These are phyloP conservation scores for Oreotrochilus melanogaster DNA, from an alignment of 2,113 vertebrate genomes.

Conservation along the genomic window DNA sequence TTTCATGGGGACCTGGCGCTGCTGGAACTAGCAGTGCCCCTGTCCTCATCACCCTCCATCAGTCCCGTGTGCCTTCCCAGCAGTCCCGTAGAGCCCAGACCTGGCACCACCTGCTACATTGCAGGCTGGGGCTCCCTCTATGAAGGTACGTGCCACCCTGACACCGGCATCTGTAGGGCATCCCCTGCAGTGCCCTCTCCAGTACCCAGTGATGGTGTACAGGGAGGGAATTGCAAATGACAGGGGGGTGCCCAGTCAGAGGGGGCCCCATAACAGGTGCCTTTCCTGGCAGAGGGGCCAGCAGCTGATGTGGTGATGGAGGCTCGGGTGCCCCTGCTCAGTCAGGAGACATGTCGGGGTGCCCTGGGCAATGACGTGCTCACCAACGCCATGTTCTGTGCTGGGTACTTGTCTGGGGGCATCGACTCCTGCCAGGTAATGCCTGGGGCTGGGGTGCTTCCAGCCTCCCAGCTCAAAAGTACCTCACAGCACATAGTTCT, in stretches of 20 bases:
- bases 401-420: constrained; percentile 89
- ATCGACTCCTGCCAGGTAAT: constrained; percentile 93
- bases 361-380: constrained; percentile 87
- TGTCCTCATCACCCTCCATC: constrained; percentile 68
- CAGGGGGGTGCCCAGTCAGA: rapidly evolving
- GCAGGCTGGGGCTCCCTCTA: constrained; percentile 94
- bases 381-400: constrained; percentile 93
- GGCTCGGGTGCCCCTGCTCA: constrained; percentile 89
- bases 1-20: constrained; percentile 93
- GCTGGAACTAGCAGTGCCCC: constrained; percentile 87
- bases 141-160: constrained; percentile 79
- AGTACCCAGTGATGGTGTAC: neutral
- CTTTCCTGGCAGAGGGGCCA: constrained; percentile 83
- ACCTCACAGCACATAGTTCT: rapidly evolving
- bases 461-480: neutral
- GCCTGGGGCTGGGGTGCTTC: rapidly evolving
- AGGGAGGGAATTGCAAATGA: neutral
- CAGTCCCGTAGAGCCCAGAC: constrained; percentile 77
- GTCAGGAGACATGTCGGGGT: constrained; percentile 84
- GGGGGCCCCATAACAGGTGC: neutral
- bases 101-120: constrained; percentile 87
- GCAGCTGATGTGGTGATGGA: constrained; percentile 89
- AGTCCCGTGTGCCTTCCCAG: constrained; percentile 90
- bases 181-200: neutral
- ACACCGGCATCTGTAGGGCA: neutral